Evolutionary conservation across 92 coral and sea anemone genomes (phyloP), one percentile per base, ranked within the genome.

Genomic region (Palythoa grandis): DNA sequence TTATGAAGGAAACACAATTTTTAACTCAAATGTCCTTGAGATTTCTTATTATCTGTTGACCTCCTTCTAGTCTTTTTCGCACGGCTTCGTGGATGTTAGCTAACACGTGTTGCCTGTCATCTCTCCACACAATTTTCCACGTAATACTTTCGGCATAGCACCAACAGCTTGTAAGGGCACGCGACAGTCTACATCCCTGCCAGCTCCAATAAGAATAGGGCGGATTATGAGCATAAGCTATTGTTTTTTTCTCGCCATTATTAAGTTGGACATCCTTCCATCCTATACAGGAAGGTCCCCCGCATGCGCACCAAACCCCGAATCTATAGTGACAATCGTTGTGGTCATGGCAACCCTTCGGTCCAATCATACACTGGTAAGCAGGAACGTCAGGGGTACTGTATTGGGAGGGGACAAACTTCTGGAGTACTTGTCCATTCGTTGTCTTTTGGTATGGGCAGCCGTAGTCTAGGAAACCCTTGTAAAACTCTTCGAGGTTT

Each of bases 401-500:
- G 76, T 90, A 22, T 4, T 68, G 77, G 67, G 79, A 54, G 67
- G 52, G 91, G 3, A 10, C 71, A 67, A 90, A 88, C 88, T 84
- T 83, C 82, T 78, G 88, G 20, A 88, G 73, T 6, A 39, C 76
- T 48, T 67, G 61, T 20, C 72, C 80, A 58, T 90, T 88, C 16
- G 78, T 22, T 17, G 79, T 73, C 65, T 8, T 70, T 65, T 70
- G 29, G 25, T 73, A 56, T 16, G 85, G 8, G 52, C 93, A 90
- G 0, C 89, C 91, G 47, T 82, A 90, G 88, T 77, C 61, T 1
- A 90, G 86, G 54, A 82, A 88, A 3, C 93, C 93, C 52, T 88
- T 90, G 86, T 87, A 90, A 29, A 52, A 90, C 83, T 87, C 86
- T 52, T 90, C 93, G 11, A 90, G 86, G 53, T 82, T 90, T 16